Conservation (phyloP, 2,113 vertebrate genomes). For the Peucedramus taeniatus region DNA sequence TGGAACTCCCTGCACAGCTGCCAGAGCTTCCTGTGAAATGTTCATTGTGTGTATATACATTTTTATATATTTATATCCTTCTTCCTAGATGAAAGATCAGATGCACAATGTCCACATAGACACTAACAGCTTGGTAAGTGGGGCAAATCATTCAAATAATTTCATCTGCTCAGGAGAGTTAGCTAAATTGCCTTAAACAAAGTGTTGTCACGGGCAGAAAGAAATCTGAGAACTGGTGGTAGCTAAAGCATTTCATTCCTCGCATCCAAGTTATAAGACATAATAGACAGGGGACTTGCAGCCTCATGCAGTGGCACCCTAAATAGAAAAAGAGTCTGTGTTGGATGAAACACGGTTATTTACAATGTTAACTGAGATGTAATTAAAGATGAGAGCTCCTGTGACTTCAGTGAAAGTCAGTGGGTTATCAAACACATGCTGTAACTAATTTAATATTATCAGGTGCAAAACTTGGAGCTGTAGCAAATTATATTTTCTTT, state of each 20-base stretch:
- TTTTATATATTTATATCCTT: not conserved
- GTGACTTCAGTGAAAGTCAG: not conserved
- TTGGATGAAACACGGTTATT: not conserved
- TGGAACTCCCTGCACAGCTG: not conserved
- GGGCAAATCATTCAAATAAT: not conserved
- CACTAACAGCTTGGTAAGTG: not conserved
- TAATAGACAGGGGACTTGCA: not conserved
- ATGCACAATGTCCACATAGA: not conserved
- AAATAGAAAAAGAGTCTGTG: not conserved
- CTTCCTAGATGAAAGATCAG: not conserved
- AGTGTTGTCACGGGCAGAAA: not conserved
- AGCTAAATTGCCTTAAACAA: constrained; percentile 3
- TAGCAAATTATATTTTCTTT: not conserved
- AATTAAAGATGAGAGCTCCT: not conserved
- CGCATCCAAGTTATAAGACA: not conserved
- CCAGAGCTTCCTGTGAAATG: not conserved
- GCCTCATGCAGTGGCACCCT: not conserved
- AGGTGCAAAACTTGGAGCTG: not conserved
- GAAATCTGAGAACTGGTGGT: not conserved
- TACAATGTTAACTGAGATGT: not conserved
- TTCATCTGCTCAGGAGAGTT: not conserved
- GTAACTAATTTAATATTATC: not conserved
- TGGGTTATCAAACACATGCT: not conserved
- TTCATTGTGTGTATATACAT: not conserved
- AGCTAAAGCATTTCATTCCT: not conserved